Percentiles rank a stretch among this genome's conserved stretches.
phyloP scores from a whole-genome alignment of 2,888 invertebrate genomes.

The Folsomia manolachei region DNA sequence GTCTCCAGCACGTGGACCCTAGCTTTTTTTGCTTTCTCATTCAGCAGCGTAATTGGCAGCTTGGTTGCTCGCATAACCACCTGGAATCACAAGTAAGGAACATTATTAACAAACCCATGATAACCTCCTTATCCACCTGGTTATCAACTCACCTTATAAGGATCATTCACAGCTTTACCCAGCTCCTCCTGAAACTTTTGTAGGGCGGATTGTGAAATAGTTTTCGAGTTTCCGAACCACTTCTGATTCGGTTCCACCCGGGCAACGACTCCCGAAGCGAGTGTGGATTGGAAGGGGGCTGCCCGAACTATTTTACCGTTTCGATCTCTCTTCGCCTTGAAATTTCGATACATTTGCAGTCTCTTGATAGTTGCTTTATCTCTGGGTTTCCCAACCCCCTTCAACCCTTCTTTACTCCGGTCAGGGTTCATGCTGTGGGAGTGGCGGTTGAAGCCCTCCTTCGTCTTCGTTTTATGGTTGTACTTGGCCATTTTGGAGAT shows the following conservation, averaged over 20 bases:
- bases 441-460: conserved; percentile 43
- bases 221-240: conserved; percentile 98
- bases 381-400: conserved; percentile 79
- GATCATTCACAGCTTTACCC: conserved; percentile 89
- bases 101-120: neutral
- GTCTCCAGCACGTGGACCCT: conserved; percentile 93
- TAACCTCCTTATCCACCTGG: neutral
- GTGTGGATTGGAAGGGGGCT: conserved; percentile 91
- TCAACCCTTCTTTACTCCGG: conserved; percentile 70
- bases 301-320: conserved; percentile 83
- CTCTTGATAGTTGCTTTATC: conserved; percentile 93
- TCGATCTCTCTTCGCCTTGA: conserved; percentile 88
- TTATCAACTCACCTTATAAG: conserved; percentile 87
- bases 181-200: conserved; percentile 92
- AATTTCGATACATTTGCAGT: conserved; percentile 96
- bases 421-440: conserved; percentile 57
- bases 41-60: conserved; percentile 87
- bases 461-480: conserved; percentile 31
- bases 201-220: conserved; percentile 85
- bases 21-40: conserved; percentile 84
- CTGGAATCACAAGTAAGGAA: conserved; percentile 51
- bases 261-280: conserved; percentile 84
- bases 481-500: conserved; percentile 7
- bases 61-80: conserved; percentile 95
- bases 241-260: conserved; percentile 95